Percentiles rank a stretch among this genome's conserved stretches.
Conservation (phyloP, 1,140 invertebrate species). For the Hyles vespertilio region DNA sequence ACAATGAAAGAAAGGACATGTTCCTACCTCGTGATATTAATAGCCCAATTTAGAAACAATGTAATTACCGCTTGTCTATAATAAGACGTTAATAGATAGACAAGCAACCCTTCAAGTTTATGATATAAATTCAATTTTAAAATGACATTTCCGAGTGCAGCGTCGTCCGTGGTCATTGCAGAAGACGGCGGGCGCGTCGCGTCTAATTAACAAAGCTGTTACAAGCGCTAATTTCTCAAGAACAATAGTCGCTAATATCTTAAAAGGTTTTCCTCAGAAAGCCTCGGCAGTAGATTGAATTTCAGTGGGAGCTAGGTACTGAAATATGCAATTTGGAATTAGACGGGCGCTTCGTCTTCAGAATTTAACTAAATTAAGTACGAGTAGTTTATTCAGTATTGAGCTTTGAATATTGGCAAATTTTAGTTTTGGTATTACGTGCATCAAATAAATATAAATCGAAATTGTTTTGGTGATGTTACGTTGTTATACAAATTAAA, state of each 20-base stretch:
- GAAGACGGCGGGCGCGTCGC: conserved; percentile 4
- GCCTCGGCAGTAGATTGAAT: conserved; percentile 16
- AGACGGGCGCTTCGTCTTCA: not conserved
- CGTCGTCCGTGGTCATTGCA: not conserved
- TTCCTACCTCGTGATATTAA: too few relatives aligned
- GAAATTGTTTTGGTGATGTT: too few relatives aligned
- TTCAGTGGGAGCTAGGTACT: conserved; percentile 10
- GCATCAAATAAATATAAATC: too few relatives aligned
- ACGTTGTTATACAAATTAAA: too few relatives aligned
- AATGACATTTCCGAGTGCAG: not conserved
- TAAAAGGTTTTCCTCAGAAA: conserved; percentile 19
- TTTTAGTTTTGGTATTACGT: too few relatives aligned
- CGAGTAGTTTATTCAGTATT: too few relatives aligned
- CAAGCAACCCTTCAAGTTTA: not conserved
- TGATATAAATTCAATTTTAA: conserved; percentile 4
- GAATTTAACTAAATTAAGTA: too few relatives aligned
- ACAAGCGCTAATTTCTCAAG: conserved; percentile 10
- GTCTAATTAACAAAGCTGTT: conserved; percentile 15
- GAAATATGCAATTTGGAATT: conserved; percentile 25
- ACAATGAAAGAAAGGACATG: too few relatives aligned
- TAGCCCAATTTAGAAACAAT: too few relatives aligned
- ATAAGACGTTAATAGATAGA: too few relatives aligned
- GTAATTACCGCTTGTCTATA: too few relatives aligned
- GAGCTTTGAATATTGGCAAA: too few relatives aligned
- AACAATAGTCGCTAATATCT: conserved; percentile 20